Base-by-base conservation (phyloP, 2,797 vertebrate species). In the Carcharodon carcharias region DNA sequence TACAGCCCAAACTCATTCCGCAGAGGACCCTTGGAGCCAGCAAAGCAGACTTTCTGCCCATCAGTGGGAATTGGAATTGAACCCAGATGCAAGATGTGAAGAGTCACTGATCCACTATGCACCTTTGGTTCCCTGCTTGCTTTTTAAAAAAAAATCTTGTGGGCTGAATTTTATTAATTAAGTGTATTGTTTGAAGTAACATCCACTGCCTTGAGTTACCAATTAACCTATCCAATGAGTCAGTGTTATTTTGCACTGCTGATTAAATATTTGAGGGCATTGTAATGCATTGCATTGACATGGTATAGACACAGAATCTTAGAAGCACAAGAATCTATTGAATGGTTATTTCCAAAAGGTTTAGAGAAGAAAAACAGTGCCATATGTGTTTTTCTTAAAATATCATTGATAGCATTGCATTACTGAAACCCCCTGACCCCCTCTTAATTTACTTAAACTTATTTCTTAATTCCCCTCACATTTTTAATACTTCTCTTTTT, bases 231-330 rank as follows among this genome's bases (percentile, higher is more conserved):
- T 95, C 45, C 45, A 73, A 45, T 71, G 94, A 67, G 94, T 31
- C 67, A 71, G 26, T 71, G 45, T 73, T 11, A 73, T 50, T 73
- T 95, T 73, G 67, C 54, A 88, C 26, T 71, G 65, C 14, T 73
- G 40, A 69, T 95, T 95, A 95, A 95, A 95, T 95, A 95, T 95
- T 95, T 45, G 26, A 95, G 93, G 65, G 26, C 31, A 95, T 54
- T 95, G 65, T 3, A 95, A 69, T 95, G 26, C 54, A 56, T 89
- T 58, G 54, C 54, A 89, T 58, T 61, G 88, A 91, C 56, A 58
- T 95, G 23, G 67, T 45, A 95, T 54, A 67, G 91, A 93, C 4
- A 21, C 58, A n/a, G 56, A 61, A 0, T 31, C 28, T 31, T 28
- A n/a, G n/a, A n/a, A n/a, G n/a, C n/a, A n/a, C n/a, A 7, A 61